Base-by-base conservation (phyloP, 2,888 invertebrate species). In the Scaptomyza flava region DNA sequence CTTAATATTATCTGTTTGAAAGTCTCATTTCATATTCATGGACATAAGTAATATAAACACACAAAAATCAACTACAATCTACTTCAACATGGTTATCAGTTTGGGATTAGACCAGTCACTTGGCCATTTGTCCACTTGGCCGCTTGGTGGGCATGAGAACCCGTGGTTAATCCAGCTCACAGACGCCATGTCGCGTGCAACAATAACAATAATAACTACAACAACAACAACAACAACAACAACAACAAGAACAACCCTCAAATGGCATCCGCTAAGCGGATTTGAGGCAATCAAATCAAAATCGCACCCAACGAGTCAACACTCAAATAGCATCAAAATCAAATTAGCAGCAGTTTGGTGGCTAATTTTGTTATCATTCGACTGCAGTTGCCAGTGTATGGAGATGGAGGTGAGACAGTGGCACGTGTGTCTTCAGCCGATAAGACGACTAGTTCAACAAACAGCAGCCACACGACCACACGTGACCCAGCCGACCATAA, bases 271-370 rank as follows among this genome's bases (percentile, higher is more conserved):
- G 73, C 81, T 90, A 90, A 90, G 77, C 81, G 76, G 90, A 81
- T 90, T 90, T 89, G 76, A 68, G 68, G 81, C 68, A 72, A 78
- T 84, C 72, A 72, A 79, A 78, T 72, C 58, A 70, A 66, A 56
- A 72, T 68, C 65, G 64, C 52, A 57, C 8, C 53, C 57, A 53
- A 42, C 36, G 57, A 60, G 65, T 51, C 51, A 48, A 41, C 48
- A 63, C 31, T 48, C 59, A 54, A 54, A 36, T 11, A 48, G 57
- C 52, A 89, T 90, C 80, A 90, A 89, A 87, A 88, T 86, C 88
- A 89, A 90, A 89, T 89, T 89, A 89, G 89, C 80, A 77, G 52
- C 83, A 79, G 70, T 68, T 82, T 86, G 86, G 82, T 83, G 66
- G 68, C 83, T 86, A 83, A 86, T 82, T 82, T 78, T 78, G 73